Evolutionary conservation across 1,140 invertebrate species (phyloP).

Genomic region (Pteromalus puparum): DNA sequence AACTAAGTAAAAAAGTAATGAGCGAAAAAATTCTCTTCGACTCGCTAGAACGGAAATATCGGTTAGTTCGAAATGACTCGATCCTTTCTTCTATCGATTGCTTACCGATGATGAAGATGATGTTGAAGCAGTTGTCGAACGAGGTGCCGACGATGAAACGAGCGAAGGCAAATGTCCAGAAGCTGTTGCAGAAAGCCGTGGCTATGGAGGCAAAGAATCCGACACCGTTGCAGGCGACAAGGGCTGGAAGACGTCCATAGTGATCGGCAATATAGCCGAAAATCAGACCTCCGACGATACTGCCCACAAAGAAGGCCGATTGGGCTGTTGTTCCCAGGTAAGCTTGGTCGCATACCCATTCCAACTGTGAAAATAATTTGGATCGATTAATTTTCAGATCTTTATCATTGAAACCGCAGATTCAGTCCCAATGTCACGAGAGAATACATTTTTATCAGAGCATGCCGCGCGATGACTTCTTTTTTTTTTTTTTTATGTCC

Average conservation of each 20-base stretch:
- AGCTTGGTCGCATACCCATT: slow-evolving; percentile 90
- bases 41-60: no score
- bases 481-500: neutral
- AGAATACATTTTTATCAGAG: no score
- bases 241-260: slow-evolving; percentile 74
- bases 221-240: slow-evolving; percentile 83
- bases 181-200: slow-evolving; percentile 84
- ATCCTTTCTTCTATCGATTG: neutral
- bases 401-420: no score
- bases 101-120: slow-evolving; percentile 92
- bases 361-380: slow-evolving; percentile 74
- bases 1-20: neutral
- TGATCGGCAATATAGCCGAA: slow-evolving; percentile 76
- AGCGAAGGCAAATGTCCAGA: slow-evolving; percentile 85
- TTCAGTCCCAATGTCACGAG: no score
- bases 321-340: slow-evolving; percentile 84
- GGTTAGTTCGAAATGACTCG: no score
- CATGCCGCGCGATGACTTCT: no score
- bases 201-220: slow-evolving; percentile 86
- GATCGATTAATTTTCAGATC: neutral
- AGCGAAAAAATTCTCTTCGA: neutral
- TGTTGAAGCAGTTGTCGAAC: slow-evolving; percentile 93
- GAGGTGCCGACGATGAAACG: slow-evolving; percentile 89
- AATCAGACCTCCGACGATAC: slow-evolving; percentile 74
- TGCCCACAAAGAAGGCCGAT: slow-evolving; percentile 79